Evolutionary conservation across 2,797 vertebrate genomes (phyloP).

Genomic region (Nyctibius grandis): DNA sequence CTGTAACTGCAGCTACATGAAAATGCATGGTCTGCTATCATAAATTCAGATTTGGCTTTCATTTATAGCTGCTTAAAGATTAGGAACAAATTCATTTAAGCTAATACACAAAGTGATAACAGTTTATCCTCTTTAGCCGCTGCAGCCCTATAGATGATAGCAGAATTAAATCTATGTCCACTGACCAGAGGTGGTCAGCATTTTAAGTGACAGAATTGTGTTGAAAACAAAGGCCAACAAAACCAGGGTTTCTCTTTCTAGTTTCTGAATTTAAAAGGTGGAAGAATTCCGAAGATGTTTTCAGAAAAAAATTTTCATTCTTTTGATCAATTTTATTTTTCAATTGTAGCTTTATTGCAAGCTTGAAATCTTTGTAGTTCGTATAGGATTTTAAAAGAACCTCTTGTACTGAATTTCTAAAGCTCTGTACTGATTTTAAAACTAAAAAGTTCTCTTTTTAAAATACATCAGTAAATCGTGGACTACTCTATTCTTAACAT

Average conservation of each 20-base stretch:
- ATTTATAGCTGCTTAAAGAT: not conserved
- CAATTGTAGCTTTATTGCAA: not conserved
- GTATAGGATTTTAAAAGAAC: not conserved
- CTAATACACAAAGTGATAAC: not conserved
- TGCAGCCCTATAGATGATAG: not conserved
- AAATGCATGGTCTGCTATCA: not conserved
- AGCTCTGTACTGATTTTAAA: not conserved
- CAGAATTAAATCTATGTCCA: not conserved
- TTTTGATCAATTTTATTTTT: not conserved
- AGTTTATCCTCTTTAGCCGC: not conserved
- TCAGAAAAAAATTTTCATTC: not conserved
- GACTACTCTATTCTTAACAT: not conserved
- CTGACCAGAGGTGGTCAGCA: not conserved
- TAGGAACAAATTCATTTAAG: slow-evolving; percentile 11
- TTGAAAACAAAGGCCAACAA: not conserved
- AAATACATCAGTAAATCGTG: not conserved
- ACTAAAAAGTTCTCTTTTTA: not conserved
- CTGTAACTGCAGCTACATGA: not conserved
- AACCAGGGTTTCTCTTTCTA: not conserved
- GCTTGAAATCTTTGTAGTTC: not conserved
- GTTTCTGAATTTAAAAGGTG: not conserved
- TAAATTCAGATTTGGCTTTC: not conserved
- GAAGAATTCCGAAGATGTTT: not conserved
- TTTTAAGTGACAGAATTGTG: not conserved
- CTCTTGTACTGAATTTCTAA: not conserved